Conservation (phyloP, 2,888 invertebrate species). For the Drosophila neutralis region DNA sequence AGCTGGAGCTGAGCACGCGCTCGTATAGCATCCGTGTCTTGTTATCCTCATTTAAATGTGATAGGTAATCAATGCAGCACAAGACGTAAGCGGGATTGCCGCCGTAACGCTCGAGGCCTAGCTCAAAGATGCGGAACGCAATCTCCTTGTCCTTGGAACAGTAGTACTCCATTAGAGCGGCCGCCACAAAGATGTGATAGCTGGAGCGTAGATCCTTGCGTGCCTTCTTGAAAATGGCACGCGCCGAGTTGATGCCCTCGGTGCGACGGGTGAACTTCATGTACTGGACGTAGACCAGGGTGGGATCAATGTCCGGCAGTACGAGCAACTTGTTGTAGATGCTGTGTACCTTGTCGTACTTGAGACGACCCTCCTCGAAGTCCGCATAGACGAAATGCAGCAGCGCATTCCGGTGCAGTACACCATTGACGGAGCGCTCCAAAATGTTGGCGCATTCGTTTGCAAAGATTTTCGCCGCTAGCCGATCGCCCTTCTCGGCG, state of each 20-base stretch:
- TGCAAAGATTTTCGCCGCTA: slow-evolving; percentile 95
- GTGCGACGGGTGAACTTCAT: slow-evolving; percentile 99
- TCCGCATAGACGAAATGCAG: slow-evolving; percentile 99
- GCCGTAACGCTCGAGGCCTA: slow-evolving; percentile 98
- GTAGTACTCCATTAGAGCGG: slow-evolving; percentile 99
- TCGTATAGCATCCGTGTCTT: slow-evolving; percentile 99
- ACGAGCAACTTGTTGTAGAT: slow-evolving; percentile 97
- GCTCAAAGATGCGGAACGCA: slow-evolving; percentile 97
- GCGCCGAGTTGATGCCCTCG: slow-evolving; percentile 98
- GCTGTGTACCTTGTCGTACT: slow-evolving; percentile 97
- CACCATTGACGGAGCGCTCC: slow-evolving; percentile 95
- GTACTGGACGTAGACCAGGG: slow-evolving; percentile 98
- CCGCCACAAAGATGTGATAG: slow-evolving; percentile 98
- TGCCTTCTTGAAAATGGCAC: slow-evolving; percentile 97
- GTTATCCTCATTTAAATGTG: slow-evolving; percentile 99
- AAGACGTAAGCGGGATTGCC: slow-evolving; percentile 97
- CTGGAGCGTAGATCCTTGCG: slow-evolving; percentile 93
- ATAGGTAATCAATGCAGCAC: slow-evolving; percentile 98
- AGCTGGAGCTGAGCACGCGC: slow-evolving; percentile 97
- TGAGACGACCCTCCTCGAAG: slow-evolving; percentile 98
- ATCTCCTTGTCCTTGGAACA: slow-evolving; percentile 99
- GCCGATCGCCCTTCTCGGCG: slow-evolving; percentile 97
- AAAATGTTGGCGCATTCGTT: slow-evolving; percentile 98
- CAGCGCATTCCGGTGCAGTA: slow-evolving; percentile 95
- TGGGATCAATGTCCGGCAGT: slow-evolving; percentile 96